phyloP scores from a whole-genome alignment of 1,140 invertebrate genomes.

The Drosophila nannoptera region DNA sequence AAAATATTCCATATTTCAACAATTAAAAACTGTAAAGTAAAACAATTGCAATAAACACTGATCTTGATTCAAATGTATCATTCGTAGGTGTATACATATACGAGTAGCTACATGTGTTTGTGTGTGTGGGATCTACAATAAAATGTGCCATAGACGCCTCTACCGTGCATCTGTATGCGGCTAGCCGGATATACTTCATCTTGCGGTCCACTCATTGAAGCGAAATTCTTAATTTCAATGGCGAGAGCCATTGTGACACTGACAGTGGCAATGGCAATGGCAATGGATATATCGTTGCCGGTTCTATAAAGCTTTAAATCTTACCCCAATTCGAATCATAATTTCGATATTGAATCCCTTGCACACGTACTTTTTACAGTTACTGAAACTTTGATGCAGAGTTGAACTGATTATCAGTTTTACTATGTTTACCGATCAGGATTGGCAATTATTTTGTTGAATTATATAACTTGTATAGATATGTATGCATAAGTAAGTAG shows the following conservation, averaged over 20 bases:
- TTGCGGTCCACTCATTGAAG: slow-evolving; percentile 60
- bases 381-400: no score
- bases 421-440: background rate
- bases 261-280: slow-evolving; percentile 24
- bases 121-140: slow-evolving; percentile 24
- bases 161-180: slow-evolving; percentile 29
- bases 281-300: slow-evolving; percentile 9
- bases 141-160: slow-evolving; percentile 13
- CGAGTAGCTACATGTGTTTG: background rate
- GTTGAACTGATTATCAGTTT: background rate
- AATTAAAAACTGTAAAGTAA: slow-evolving; percentile 25
- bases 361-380: no score
- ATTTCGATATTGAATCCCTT: background rate
- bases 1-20: slow-evolving; percentile 12
- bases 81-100: background rate
- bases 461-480: slow-evolving; percentile 4
- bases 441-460: background rate
- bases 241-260: slow-evolving; percentile 21
- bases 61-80: slow-evolving; percentile 21
- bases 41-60: slow-evolving; percentile 6
- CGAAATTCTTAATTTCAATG: slow-evolving; percentile 69
- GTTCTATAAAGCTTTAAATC: background rate
- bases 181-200: slow-evolving; percentile 73
- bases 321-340: background rate
- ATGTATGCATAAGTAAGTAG: slow-evolving; percentile 3